Conservation (phyloP, 2,888 invertebrate genomes). For the Thecophora atra region DNA sequence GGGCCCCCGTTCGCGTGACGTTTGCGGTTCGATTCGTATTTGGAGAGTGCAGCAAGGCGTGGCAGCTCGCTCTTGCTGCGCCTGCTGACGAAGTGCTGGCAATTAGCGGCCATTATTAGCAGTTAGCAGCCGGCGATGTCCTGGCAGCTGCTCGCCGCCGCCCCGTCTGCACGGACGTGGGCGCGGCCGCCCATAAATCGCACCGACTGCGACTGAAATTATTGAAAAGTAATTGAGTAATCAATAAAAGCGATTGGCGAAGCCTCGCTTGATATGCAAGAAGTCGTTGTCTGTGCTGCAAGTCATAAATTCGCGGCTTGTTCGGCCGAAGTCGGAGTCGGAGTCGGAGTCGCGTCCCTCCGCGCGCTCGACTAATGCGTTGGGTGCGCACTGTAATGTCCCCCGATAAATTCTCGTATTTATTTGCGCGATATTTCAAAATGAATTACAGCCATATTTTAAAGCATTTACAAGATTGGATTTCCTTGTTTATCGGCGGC, state of each 20-base stretch:
- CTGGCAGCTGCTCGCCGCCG: too few relatives aligned
- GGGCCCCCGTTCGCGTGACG: too few relatives aligned
- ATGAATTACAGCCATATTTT: conserved; percentile 32
- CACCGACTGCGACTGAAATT: conserved; percentile 13
- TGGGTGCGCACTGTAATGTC: conserved; percentile 37
- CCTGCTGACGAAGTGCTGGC: too few relatives aligned
- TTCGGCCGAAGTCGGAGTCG: not conserved
- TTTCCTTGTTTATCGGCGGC: conserved; percentile 23
- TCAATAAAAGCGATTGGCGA: conserved; percentile 25
- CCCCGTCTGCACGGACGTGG: not conserved
- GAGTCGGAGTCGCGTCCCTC: not conserved
- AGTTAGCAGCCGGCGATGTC: too few relatives aligned
- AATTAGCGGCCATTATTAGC: too few relatives aligned
- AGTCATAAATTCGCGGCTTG: conserved; percentile 25
- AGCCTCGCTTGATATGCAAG: not conserved
- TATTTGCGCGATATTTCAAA: conserved; percentile 37
- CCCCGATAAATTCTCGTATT: conserved; percentile 38
- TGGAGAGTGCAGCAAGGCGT: too few relatives aligned
- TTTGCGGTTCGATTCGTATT: too few relatives aligned
- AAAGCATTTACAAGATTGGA: conserved; percentile 35
- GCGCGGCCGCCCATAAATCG: not conserved
- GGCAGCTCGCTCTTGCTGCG: too few relatives aligned
- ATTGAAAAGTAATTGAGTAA: conserved; percentile 29
- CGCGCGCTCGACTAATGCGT: conserved; percentile 25
- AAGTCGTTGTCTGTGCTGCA: not conserved